Evolutionary conservation across 2,797 vertebrate genomes (phyloP).

Genomic region (Lepidocolaptes lacrymiger): DNA sequence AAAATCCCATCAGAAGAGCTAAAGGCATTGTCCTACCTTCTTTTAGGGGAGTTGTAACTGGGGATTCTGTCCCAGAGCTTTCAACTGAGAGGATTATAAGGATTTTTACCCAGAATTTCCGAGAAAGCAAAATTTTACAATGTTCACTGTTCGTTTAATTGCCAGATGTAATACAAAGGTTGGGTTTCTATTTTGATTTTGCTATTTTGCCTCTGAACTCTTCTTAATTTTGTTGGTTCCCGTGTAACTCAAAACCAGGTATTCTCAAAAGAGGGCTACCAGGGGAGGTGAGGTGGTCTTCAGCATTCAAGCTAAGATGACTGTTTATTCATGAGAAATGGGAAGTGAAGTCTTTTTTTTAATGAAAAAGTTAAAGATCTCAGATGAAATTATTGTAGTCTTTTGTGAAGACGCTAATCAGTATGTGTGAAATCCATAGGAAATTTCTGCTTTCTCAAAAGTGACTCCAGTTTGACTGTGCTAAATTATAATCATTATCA

Average conservation of each 20-base stretch:
- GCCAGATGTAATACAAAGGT: background rate
- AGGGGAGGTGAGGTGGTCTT: background rate
- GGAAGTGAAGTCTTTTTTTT: background rate
- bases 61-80: background rate
- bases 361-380: background rate
- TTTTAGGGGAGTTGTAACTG: fast-evolving
- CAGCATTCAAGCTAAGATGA: background rate
- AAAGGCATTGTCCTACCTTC: background rate
- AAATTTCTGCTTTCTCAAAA: background rate
- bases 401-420: background rate
- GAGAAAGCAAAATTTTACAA: background rate
- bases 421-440: background rate
- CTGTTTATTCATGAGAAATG: background rate
- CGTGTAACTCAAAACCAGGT: background rate
- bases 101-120: background rate
- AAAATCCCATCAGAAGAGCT: background rate
- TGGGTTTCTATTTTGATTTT: background rate
- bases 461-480: fast-evolving
- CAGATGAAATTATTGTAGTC: background rate
- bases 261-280: background rate
- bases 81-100: background rate
- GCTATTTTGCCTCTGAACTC: background rate
- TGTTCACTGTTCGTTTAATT: background rate
- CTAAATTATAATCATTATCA: background rate
- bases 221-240: background rate